Evolutionary conservation across 2,888 invertebrate genomes (phyloP), one percentile per base, ranked within the genome.

Genomic region (Andrena hattorfiana): DNA sequence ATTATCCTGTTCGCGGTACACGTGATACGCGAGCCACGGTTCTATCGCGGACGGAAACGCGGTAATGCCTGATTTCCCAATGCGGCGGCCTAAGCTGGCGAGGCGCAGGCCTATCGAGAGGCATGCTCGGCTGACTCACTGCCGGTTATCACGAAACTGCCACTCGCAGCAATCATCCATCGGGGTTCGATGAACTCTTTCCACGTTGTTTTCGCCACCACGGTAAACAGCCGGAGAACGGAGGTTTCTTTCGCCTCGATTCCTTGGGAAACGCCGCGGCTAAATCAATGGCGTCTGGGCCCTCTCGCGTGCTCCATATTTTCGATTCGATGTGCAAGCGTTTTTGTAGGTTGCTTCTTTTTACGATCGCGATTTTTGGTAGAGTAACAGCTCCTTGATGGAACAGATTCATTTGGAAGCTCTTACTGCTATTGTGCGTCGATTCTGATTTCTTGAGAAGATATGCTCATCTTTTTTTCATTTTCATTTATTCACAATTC

Each of bases 1-100:
- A 89, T 89, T 88, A 87, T 86, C 84, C 79, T 76, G 85, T 83
- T 73, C 74, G 67, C 85, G 80, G 83, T 74, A 77, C 86, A 85
- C 83, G 87, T 84, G 87, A 84, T 84, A 79, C 77, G 59, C 54
- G 64, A 71, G 26, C 63, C 64, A 42, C 48, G 63, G 35, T 42
- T 30, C 69, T 35, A 56, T 48, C 16, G 68, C 74, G 64, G 69
- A 83, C 68, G 74, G 81, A 77, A 81, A 85, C 81, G 77, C 67
- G 81, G 68, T 85, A 78, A 87, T 76, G 76, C 63, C 69, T 35
- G 81, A 79, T 86, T 84, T 84, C 86, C 84, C 85, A 84, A 85
- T 83, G 78, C 72, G 56, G 23, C 67, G 54, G 35, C 49, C 26
- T 32, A 35, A 13, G 20, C 32, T 23, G 10, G 56, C 60, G n/a